Base-by-base conservation (phyloP, 2,797 vertebrate genomes). In the Erpetoichthys calabaricus region DNA sequence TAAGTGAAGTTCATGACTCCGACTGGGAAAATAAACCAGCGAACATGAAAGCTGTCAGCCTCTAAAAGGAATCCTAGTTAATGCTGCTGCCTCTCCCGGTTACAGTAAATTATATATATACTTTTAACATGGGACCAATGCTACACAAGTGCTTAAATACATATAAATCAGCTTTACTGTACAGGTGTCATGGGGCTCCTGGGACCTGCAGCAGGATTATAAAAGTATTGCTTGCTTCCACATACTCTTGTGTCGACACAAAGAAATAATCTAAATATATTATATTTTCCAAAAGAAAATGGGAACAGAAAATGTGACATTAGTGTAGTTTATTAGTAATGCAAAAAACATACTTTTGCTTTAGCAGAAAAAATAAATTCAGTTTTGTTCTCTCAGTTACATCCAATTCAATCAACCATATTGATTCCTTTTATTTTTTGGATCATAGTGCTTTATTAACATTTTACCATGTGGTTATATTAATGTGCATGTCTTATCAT, bases 131-230 rank as follows among this genome's bases (percentile, higher is more conserved):
- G 44, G 51, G 41, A 7, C 9, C 45, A 52, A 51, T 42, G n/a
- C 52, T 51, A 61, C 47, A 45, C 55, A 57, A 58, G 43, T 42
- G 41, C 41, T 59, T 55, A 52, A 59, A 57, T 47, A 54, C 51
- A 49, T 46, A 65, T 61, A 57, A 62, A 64, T 63, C 65, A 54
- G 50, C 51, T 64, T 49, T 64, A 60, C 57, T 63, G 57, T 58
- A 58, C 51, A 59, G 45, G 45, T 55, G 58, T 45, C 57, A 8
- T 55, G 10, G 59, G 61, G 44, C 44, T 41, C 47, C 45, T 25
- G n/a, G n/a, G 45, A 45, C 55, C 55, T 45, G 41, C 10, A 8
- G 59, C 53, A 56, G 51, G 59, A 61, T 61, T 61, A 53, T 56
- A 55, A 25, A 51, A 52, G 49, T 7, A 45, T 57, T 61, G 53